Base-by-base conservation (phyloP, 2,888 invertebrate genomes). In the Stenchaetothrips biformis region DNA sequence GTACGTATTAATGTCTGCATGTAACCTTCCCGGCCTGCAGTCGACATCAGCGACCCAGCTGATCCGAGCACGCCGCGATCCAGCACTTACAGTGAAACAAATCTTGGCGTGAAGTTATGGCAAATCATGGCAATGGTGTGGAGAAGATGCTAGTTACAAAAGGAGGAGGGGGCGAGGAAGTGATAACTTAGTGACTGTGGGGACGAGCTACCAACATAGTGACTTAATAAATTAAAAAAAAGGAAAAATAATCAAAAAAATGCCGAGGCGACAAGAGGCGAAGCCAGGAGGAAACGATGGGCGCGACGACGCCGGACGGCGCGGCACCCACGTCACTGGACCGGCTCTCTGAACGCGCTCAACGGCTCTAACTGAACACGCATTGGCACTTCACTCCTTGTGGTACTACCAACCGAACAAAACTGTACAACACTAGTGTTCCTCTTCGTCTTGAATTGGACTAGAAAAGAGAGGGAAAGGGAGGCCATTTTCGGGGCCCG, bases 381-480 rank as follows among this genome's bases (percentile, higher is more conserved):
- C 67, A 74, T 74, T 74, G 67, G 67, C 67, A 74, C 67, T 74
- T 74, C 67, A 74, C 67, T 74, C 67, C 67, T 74, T 74, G 67
- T 21, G 67, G 67, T 25, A 74, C 67, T 74, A 74, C 67, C 67
- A 74, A 25, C 67, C 67, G 67, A 74, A 74, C 67, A 74, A 74
- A 74, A 74, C 67, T 74, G 67, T 74, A 74, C 67, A 74, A 74
- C 25, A 74, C 67, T 74, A 25, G 67, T 74, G 67, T 8, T 74
- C 67, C 67, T 25, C 25, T 18, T 59, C 59, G 59, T 18, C 11
- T 59, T 6, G 37, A 37, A 37, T 37, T 37, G 37, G 37, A 37
- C 37, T 37, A 37, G 37, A 37, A 37, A 37, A 37, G 37, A 37
- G 37, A 37, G 37, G 4, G 16, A 53, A 53, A 59, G 18, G 16